Evolutionary conservation across 2,888 invertebrate species (phyloP), one percentile per base, ranked within the genome.

Genomic region (Thera britannica): DNA sequence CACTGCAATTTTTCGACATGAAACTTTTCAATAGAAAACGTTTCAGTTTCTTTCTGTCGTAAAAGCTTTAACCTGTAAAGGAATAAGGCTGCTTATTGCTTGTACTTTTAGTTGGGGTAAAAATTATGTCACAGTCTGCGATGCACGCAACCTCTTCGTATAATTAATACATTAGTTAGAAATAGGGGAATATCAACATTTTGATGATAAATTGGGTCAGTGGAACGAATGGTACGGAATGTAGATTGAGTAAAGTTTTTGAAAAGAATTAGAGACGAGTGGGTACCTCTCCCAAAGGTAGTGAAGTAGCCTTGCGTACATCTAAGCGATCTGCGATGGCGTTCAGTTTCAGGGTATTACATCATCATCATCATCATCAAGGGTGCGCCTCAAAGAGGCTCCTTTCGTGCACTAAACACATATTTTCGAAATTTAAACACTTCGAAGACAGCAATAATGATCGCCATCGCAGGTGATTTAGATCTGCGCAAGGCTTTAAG

Each of bases 81-180:
- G 0, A 49, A 51, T 66, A 68, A 66, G 58, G 65, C 57, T 56
- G 8, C 4, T 49, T 48, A 44, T 68, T 1, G 65, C 12, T 57
- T 48, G 52, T 9, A 8, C 12, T 52, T 34, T 34, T 12, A 7
- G 51, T 51, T 58, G 65, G 46, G 12, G 12, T 34, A 23, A 11
- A 54, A 41, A 23, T 57, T 71, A 57, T 69, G 73, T 73, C 74
- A 61, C 64, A 12, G 71, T 58, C 54, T 68, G 69, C n/a, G 46
- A 59, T 72, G 70, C 73, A 75, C 77, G 77, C 77, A 71, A 75
- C 66, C 63, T 70, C 68, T 66, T 61, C 66, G 64, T 69, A 67
- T 74, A 75, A 77, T 77, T 77, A 77, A 72, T 74, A 72, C 72
- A 75, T 72, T 70, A 68, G 62, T 56, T 35, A 7, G 48, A 52